A percentile compares a stretch with the other conserved stretches of the same genome.
Evolutionary conservation across 2,797 vertebrate species (phyloP).

Genomic region (Semaprochilodus insignis): DNA sequence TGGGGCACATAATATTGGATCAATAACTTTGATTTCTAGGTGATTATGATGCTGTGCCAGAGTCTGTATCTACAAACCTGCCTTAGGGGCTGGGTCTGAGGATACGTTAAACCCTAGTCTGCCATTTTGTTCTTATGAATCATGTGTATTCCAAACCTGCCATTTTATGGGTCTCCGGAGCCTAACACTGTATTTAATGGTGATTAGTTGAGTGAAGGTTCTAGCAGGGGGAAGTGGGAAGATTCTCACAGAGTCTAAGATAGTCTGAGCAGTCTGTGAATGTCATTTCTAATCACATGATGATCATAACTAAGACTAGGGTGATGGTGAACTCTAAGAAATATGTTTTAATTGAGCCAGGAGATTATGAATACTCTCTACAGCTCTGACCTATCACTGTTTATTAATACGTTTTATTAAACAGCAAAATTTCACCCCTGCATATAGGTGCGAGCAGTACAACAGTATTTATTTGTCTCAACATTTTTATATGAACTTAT

Average conservation of each 20-base stretch:
- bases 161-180: neutral
- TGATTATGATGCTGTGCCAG: neutral
- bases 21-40: constrained; percentile 18
- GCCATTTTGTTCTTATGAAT: neutral
- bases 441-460: no score
- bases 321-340: neutral
- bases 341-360: no score
- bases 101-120: neutral
- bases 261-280: neutral
- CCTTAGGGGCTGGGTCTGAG: neutral
- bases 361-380: neutral
- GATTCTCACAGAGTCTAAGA: no score
- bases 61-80: neutral
- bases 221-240: no score
- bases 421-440: no score
- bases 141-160: neutral
- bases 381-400: neutral
- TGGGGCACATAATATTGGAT: neutral
- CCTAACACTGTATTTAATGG: neutral
- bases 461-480: neutral
- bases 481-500: neutral
- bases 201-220: neutral
- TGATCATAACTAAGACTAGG: neutral
- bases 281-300: neutral
- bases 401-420: no score